A percentile compares a stretch with the other conserved stretches of the same genome.
phyloP scores from a whole-genome alignment of 53 echinoderm and acorn worm genomes.

The Crossaster papposus region DNA sequence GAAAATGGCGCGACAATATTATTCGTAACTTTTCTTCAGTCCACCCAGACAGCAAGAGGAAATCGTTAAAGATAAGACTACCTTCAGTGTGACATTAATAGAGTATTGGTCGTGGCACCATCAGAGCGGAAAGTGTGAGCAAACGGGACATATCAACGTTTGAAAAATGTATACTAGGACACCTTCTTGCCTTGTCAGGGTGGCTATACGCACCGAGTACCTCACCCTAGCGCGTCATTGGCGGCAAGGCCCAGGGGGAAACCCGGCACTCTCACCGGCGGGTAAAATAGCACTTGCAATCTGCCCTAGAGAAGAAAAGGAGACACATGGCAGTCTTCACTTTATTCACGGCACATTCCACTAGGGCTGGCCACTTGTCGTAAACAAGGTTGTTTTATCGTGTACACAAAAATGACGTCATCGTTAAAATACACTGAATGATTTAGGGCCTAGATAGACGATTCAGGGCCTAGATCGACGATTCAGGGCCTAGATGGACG shows the following conservation, averaged over 20 bases:
- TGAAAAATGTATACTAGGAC: not conserved
- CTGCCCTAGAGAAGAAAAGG: not conserved
- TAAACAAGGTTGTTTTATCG: not conserved
- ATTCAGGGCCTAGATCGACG: not conserved
- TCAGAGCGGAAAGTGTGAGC: not conserved
- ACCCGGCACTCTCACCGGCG: not conserved
- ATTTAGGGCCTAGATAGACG: not conserved
- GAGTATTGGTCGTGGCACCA: not conserved
- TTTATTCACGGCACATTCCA: not conserved
- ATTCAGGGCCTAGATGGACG: too few species aligned
- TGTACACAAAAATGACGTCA: not conserved
- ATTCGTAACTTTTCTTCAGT: not conserved
- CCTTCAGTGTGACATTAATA: not conserved
- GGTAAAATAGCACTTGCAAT: slow-evolving; percentile 15
- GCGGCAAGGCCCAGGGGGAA: not conserved
- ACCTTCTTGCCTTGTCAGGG: not conserved
- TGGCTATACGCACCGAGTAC: not conserved
- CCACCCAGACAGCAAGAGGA: not conserved
- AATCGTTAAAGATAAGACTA: not conserved
- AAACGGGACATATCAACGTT: not conserved
- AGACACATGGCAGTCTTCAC: not conserved
- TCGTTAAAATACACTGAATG: not conserved
- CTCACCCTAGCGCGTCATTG: not conserved
- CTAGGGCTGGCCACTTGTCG: not conserved
- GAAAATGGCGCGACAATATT: not conserved